A percentile compares a stretch with the other conserved stretches of the same genome.
phyloP scores from a whole-genome alignment of 2,888 invertebrate species.

The Drosophila nr. medialis region DNA sequence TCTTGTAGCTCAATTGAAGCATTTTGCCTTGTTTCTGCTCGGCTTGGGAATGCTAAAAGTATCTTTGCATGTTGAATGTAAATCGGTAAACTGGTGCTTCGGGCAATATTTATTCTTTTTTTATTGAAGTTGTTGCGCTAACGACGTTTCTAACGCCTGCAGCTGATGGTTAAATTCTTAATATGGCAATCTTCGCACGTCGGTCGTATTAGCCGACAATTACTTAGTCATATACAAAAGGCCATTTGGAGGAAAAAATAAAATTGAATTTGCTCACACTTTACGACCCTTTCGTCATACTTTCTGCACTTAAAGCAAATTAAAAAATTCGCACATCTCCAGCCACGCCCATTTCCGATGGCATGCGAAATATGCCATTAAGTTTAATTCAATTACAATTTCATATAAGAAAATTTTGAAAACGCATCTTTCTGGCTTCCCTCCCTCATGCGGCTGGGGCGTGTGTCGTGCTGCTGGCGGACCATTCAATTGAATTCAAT shows the following conservation, averaged over 20 bases:
- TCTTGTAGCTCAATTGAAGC: background rate
- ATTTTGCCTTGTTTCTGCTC: background rate
- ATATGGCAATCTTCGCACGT: conserved; percentile 32
- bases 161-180: conserved; percentile 2
- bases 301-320: conserved; percentile 71
- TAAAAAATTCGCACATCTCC: conserved; percentile 65
- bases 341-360: conserved; percentile 50
- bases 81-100: background rate
- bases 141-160: background rate
- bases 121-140: background rate
- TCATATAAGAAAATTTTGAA: conserved; percentile 57
- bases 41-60: background rate
- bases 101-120: background rate
- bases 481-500: conserved; percentile 75
- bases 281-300: conserved; percentile 57
- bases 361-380: conserved; percentile 80
- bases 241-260: conserved; percentile 51
- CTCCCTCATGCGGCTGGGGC: background rate
- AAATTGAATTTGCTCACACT: conserved; percentile 71
- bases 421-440: conserved; percentile 43
- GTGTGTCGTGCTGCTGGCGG: conserved; percentile 8
- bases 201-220: conserved; percentile 44
- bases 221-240: conserved; percentile 53
- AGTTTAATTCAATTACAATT: conserved; percentile 81
- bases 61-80: background rate